Conservation (phyloP, 2,888 invertebrate species). For the Amitus sp. region DNA sequence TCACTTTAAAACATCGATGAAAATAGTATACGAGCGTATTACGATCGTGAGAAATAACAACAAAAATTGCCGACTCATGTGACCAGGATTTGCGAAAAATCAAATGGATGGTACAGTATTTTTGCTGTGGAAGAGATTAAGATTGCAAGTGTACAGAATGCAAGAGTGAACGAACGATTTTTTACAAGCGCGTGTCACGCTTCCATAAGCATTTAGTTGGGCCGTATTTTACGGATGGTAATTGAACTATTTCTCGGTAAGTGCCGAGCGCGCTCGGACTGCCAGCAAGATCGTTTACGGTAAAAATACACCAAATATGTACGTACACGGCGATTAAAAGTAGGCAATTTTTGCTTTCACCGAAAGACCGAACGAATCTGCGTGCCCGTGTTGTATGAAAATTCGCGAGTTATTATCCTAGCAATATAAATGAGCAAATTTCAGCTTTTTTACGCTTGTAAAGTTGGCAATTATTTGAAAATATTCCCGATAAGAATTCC, state of each 20-base stretch:
- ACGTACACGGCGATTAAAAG: constrained; percentile 11
- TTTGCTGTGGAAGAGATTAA: too few species aligned
- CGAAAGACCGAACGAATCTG: constrained; percentile 41
- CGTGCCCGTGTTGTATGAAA: constrained; percentile 54
- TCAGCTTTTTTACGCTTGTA: too few species aligned
- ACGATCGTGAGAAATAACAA: too few species aligned
- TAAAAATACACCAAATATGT: background rate
- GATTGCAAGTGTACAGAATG: constrained; percentile 1
- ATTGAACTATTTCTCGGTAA: constrained; percentile 21
- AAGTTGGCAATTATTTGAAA: too few species aligned
- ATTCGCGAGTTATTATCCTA: constrained; percentile 46
- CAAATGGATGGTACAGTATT: too few species aligned
- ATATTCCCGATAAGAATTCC: too few species aligned
- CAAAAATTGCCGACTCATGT: too few species aligned
- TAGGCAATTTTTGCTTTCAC: constrained; percentile 29
- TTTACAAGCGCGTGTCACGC: constrained; percentile 28
- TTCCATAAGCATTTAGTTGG: constrained; percentile 28
- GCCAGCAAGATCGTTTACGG: too few species aligned
- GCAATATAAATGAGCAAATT: constrained; percentile 15
- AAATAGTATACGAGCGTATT: too few species aligned
- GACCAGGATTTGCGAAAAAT: too few species aligned
- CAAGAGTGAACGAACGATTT: constrained; percentile 22
- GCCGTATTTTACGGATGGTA: constrained; percentile 19
- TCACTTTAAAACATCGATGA: too few species aligned
- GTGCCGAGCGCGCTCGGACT: background rate